Conservation (phyloP, 2,113 vertebrate species). For the Microcebus tavaratra region DNA sequence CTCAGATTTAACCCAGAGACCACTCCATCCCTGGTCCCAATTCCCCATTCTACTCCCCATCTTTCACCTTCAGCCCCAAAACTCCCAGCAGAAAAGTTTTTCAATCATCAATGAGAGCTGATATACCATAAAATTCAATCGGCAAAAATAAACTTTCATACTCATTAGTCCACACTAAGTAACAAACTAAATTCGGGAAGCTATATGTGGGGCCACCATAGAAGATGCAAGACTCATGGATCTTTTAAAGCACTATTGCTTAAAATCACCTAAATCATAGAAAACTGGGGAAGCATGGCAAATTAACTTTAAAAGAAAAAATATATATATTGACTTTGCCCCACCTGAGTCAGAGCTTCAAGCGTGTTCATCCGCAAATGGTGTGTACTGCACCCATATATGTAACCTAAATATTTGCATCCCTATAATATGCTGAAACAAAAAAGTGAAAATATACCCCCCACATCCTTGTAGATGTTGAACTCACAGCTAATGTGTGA, state of each 20-base stretch:
- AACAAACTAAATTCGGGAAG: background rate
- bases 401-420: too few relatives aligned
- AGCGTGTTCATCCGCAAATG: too few relatives aligned
- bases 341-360: too few relatives aligned
- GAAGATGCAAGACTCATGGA: slow-evolving; percentile 9
- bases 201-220: background rate
- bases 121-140: background rate
- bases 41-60: background rate
- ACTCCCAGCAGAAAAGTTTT: background rate
- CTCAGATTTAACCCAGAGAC: background rate
- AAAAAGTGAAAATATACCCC: background rate
- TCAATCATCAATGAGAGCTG: background rate
- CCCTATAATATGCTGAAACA: too few relatives aligned
- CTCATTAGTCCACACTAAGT: background rate
- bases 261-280: background rate
- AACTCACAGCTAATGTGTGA: background rate
- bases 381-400: too few relatives aligned
- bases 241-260: background rate
- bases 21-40: background rate
- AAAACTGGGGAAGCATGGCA: background rate
- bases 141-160: background rate
- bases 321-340: too few relatives aligned
- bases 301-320: background rate
- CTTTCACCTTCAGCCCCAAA: background rate
- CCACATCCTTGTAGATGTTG: background rate